phyloP scores from a whole-genome alignment of 2,797 vertebrate species.

The Artibeus jamaicensis region DNA sequence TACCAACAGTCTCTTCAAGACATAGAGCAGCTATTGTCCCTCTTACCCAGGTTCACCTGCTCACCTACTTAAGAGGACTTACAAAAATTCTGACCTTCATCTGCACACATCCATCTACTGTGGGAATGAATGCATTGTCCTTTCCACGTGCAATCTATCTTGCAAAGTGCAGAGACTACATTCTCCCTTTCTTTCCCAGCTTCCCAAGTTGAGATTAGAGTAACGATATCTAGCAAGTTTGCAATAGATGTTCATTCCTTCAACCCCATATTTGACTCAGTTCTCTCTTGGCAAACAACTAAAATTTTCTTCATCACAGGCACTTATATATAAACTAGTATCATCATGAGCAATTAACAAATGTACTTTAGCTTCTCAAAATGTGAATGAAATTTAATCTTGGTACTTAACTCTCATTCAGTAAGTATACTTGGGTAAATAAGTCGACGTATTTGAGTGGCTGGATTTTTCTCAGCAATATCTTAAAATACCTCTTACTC shows the following conservation, averaged over 20 bases:
- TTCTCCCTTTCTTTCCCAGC: background rate
- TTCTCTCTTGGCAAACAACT: background rate
- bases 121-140: background rate
- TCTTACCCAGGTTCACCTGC: background rate
- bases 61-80: background rate
- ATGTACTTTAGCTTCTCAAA: slow-evolving; percentile 3
- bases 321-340: background rate
- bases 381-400: slow-evolving; percentile 39
- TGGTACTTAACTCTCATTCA: background rate
- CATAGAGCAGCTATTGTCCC: background rate
- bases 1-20: background rate
- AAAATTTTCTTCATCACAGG: background rate
- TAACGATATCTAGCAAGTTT: background rate
- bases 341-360: slow-evolving; percentile 43
- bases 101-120: background rate
- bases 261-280: background rate
- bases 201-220: background rate
- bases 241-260: background rate
- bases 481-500: background rate
- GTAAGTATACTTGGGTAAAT: slow-evolving; percentile 1
- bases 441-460: background rate
- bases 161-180: background rate
- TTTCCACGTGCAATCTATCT: background rate
- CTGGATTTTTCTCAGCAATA: background rate
- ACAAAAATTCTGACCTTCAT: background rate